These are phyloP conservation scores for Camponotus fellah DNA, from an alignment of 2,888 invertebrate genomes.

Conservation along the genomic window DNA sequence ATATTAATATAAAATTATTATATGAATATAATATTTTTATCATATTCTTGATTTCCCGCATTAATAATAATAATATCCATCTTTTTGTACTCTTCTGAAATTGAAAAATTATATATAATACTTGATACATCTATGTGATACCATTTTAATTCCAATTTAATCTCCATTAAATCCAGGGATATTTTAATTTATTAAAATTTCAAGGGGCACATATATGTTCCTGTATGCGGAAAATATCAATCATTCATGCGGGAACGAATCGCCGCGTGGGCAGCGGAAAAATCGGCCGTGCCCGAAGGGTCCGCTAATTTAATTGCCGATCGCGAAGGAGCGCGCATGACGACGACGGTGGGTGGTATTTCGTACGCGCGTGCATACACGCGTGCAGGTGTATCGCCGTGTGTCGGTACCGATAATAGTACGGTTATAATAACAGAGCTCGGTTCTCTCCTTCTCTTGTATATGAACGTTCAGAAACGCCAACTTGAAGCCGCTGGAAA, in stretches of 20 bases:
- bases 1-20: neutral
- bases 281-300: constrained; percentile 30
- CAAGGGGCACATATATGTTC: neutral
- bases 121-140: neutral
- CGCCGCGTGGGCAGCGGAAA: constrained; percentile 30
- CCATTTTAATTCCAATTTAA: neutral
- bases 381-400: constrained; percentile 73
- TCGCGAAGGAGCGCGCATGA: constrained; percentile 57
- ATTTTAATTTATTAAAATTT: constrained; percentile 22
- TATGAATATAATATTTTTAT: neutral
- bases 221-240: neutral
- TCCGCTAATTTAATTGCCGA: constrained; percentile 74
- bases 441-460: constrained; percentile 34
- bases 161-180: too few species aligned
- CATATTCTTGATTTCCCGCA: neutral
- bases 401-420: constrained; percentile 76
- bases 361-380: constrained; percentile 33
- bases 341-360: constrained; percentile 57
- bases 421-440: constrained; percentile 80
- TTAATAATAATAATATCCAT: neutral
- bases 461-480: constrained; percentile 41
- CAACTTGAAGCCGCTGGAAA: constrained; percentile 35
- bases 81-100: neutral
- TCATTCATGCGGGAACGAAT: constrained; percentile 15
- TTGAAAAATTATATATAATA: neutral